Evolutionary conservation across 2,113 vertebrate species (phyloP), one percentile per base, ranked within the genome.

Genomic region (Todiramphus saurophagus): DNA sequence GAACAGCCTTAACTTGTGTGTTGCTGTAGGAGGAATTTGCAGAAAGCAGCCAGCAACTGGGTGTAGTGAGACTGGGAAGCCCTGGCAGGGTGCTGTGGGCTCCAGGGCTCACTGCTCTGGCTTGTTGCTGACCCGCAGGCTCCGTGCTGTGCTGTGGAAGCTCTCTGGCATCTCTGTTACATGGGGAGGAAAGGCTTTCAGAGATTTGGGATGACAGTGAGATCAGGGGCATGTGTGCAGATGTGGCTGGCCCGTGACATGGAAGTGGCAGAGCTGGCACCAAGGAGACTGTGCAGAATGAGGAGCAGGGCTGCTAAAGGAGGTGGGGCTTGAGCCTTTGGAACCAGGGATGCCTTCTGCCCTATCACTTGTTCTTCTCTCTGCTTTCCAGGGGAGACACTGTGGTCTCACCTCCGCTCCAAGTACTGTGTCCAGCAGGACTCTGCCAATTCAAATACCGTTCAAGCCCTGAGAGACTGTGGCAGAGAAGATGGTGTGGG

Each of bases 351-450:
- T 70, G 46, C 48, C 72, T 89, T 89, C 67, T 81, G 43, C 39
- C 7, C 76, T 53, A 41, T 58, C 50, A 23, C 28, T 25, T 77
- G 30, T 30, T 81, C 10, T 51, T 59, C 51, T 77, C 55, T 92
- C 72, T 79, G 13, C 80, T 43, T 63, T 67, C 25, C 94, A 99
- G 99, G 99, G 95, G 99, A 98, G 70, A 98, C 96, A 10, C 98
- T 99, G 69, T 99, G 99, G 98, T 98, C 99, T 76, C 99, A 98
- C 94, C 98, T 99, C 83, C 97, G 83, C 60, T 97, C 98, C 90
- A 97, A 96, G 79, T 83, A 89, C 5, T 1, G 16, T 46, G 53
- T 83, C 77, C 98, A 98, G 67, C 97, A 98, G 75, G n/a, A 46
- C 43, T 53, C 85, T 76, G 87, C 97, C 1, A 60, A 31, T 89